Percentiles rank a stretch among this genome's conserved stretches.
Evolutionary conservation across 2,888 invertebrate genomes (phyloP).

Genomic region (Platycnemis pennipes): DNA sequence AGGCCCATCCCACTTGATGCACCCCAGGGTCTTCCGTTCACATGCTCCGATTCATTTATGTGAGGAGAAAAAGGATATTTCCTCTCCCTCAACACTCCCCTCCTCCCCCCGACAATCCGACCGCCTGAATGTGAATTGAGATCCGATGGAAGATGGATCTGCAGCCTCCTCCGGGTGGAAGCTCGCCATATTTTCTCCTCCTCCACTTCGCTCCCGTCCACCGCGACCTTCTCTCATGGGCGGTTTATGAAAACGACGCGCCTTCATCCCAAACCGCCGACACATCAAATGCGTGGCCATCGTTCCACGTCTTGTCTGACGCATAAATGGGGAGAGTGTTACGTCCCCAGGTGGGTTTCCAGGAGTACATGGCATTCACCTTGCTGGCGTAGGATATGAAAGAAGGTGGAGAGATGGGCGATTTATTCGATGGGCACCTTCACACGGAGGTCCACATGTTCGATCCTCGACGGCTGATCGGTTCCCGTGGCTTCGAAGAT

Average conservation of each 20-base stretch:
- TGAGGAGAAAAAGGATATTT: neutral
- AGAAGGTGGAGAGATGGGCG: too few relatives aligned
- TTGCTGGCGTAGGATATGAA: too few relatives aligned
- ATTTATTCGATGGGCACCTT: too few relatives aligned
- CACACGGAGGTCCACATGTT: too few relatives aligned
- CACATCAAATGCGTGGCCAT: neutral
- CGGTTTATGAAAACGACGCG: neutral
- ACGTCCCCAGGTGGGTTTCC: neutral
- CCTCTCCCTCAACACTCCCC: neutral
- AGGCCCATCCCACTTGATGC: neutral
- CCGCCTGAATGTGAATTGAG: neutral
- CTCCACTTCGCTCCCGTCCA: neutral
- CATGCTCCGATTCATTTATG: neutral
- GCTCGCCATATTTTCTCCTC: neutral
- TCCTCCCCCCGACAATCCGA: neutral
- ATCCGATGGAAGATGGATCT: constrained; percentile 19
- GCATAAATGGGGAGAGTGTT: neutral
- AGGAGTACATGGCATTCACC: too few relatives aligned
- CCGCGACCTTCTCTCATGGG: neutral
- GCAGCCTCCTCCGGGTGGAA: neutral
- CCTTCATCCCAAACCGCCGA: neutral
- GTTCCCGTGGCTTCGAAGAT: too few relatives aligned
- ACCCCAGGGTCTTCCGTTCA: neutral
- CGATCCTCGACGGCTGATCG: too few relatives aligned
- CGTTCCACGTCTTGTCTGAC: neutral